Evolutionary conservation across 2,113 vertebrate genomes (phyloP).

Genomic region (Albula glossodonta): DNA sequence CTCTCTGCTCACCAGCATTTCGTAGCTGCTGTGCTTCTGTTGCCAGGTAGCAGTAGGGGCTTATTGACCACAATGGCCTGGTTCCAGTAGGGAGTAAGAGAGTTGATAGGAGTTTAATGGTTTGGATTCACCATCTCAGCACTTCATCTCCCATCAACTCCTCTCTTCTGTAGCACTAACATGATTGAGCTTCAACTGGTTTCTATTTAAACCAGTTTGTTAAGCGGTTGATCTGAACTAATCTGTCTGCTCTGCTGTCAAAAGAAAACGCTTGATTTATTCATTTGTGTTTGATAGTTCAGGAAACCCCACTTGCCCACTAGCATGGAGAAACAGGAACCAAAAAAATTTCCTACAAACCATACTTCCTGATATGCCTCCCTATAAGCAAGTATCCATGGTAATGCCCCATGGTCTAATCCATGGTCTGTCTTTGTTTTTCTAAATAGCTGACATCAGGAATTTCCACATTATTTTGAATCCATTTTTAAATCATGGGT

Average conservation of each 20-base stretch:
- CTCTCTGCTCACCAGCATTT: constrained; percentile 10
- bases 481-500: no score
- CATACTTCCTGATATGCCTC: not conserved
- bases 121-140: not conserved
- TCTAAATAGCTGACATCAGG: no score
- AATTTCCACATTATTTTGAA: no score
- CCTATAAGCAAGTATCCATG: not conserved
- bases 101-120: not conserved
- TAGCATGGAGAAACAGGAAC: not conserved
- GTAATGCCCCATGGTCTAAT: not conserved
- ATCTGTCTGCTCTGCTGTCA: not conserved
- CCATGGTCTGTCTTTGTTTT: no score
- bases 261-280: not conserved
- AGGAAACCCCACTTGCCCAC: not conserved
- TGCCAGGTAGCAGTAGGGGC: not conserved
- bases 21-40: not conserved
- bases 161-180: not conserved
- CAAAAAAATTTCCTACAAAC: not conserved
- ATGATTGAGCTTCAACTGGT: not conserved
- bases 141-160: not conserved
- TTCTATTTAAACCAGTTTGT: not conserved
- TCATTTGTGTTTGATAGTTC: not conserved
- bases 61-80: not conserved
- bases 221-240: not conserved
- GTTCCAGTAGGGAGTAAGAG: no score